Evolutionary conservation across 2,113 vertebrate genomes (phyloP).

Genomic region (Antennarius striatus): DNA sequence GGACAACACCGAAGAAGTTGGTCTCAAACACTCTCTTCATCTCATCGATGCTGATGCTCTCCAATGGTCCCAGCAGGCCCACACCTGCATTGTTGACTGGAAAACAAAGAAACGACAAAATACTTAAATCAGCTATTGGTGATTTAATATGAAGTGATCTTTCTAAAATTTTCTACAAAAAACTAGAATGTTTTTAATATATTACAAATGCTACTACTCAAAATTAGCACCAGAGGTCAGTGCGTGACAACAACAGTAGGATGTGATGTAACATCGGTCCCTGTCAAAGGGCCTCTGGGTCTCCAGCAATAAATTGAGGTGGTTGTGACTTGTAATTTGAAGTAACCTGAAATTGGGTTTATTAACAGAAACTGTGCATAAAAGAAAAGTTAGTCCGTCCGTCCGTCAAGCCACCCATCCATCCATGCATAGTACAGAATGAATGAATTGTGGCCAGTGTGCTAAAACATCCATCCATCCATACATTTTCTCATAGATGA

Average conservation of each 20-base stretch:
- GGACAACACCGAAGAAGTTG: constrained; percentile 91
- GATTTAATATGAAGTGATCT: not conserved
- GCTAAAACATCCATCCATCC: too few relatives aligned
- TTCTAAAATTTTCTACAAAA: not conserved
- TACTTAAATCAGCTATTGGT: not conserved
- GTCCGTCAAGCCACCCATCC: too few relatives aligned
- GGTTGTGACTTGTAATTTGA: constrained; percentile 36
- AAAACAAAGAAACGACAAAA: constrained; percentile 10
- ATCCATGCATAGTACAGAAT: too few relatives aligned
- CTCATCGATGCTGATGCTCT: constrained; percentile 85
- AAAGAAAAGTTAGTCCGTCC: too few relatives aligned
- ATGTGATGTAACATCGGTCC: constrained; percentile 47
- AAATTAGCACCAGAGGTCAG: constrained; percentile 67
- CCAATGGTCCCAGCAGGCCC: constrained; percentile 88
- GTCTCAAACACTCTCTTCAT: constrained; percentile 91
- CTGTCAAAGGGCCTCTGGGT: constrained; percentile 34
- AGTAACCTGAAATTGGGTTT: constrained; percentile 22
- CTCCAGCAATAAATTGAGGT: constrained; percentile 58
- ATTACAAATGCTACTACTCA: not conserved
- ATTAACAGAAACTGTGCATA: constrained; percentile 28
- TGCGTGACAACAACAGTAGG: constrained; percentile 28
- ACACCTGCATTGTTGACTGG: constrained; percentile 92
- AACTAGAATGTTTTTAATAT: not conserved
- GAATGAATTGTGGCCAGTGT: too few relatives aligned
- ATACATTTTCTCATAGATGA: too few relatives aligned